Evolutionary conservation across 2,888 invertebrate species (phyloP), one percentile per base, ranked within the genome.

Genomic region (Blastobasis lacticolella): DNA sequence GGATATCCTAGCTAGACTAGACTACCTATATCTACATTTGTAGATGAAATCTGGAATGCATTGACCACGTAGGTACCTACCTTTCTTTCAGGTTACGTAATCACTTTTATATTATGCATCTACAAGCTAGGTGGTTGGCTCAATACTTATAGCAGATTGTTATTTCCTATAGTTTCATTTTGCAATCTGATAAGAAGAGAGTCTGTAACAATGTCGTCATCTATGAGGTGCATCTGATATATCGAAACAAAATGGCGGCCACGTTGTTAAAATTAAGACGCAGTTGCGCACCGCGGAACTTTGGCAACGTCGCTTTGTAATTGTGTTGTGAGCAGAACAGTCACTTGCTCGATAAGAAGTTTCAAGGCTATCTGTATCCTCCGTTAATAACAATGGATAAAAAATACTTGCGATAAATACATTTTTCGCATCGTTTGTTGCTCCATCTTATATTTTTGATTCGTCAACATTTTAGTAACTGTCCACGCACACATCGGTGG

Each of bases 291-390:
- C 69, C n/a, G 65, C 68, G 69, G 72, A 80, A 74, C 67, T 73
- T 75, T 83, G 87, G 86, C 88, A 87, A 87, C 88, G 85, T 81
- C 81, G 88, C 88, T 64, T 66, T 67, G 66, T 64, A 63, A 55
- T 56, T 63, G 62, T 57, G 53, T 73, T 72, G 72, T 69, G 67
- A 70, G 70, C 73, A 73, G 75, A 42, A 42, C 42, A 42, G n/a
- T 76, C 78, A 72, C 77, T 82, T 79, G 73, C 71, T 80, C 80
- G 87, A 87, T 88, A 87, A 86, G 83, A 82, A 75, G 69, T 81
- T 82, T 86, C 87, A 88, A 87, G 87, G 87, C 83, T 85, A 78
- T 81, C 74, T 58, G 78, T 80, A 76, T 78, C 72, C 71, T 76
- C 71, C 61, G 66, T 62, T 71, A 71, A 64, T 70, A 81, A 84